Evolutionary conservation across 2,113 vertebrate species (phyloP), one percentile per base, ranked within the genome.

Genomic region (Xenopus laevis): DNA sequence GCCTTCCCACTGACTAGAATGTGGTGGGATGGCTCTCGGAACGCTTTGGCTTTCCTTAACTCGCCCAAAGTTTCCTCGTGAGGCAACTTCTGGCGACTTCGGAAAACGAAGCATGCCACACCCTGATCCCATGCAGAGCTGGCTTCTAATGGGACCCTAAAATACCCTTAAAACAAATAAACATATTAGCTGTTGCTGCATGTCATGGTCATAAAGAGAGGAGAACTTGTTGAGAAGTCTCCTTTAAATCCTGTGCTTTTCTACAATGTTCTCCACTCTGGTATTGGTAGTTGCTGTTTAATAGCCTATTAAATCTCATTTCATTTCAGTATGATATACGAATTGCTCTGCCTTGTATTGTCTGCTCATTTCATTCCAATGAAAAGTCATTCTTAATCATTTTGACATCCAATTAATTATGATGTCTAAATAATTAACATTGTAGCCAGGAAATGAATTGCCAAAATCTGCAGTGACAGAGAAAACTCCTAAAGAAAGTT

Each of bases 371-470:
- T 63, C 62, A 58, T 73, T 73, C 18, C 71, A 59, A 65, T 66
- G 71, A 40, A 73, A 66, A 73, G 63, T 59, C 66, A 73, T 62
- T 66, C 62, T 73, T 73, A 73, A 73, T 73, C 71, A 73, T 73
- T 73, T 59, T 73, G 71, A 73, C 71, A 73, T 66, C 65, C 71
- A 73, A 73, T 73, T 73, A 73, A 64, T 73, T 73, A 66, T 73
- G 71, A 73, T 73, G 71, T 59, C 63, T 73, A 33, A 73, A 73
- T 73, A 73, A 73, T 73, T 73, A 73, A 73, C 71, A 66, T 59
- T 27, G 33, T 27, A 65, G 71, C 65, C 71, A 58, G 71, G 33
- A 66, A 73, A 73, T 66, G 71, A 58, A 73, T 65, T 66, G 71
- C 71, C 71, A 66, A 73, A 73, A 73, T 66, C 71, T 73, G 71